Evolutionary conservation across 2,797 vertebrate genomes (phyloP).

Genomic region (Sphaeramia orbicularis): DNA sequence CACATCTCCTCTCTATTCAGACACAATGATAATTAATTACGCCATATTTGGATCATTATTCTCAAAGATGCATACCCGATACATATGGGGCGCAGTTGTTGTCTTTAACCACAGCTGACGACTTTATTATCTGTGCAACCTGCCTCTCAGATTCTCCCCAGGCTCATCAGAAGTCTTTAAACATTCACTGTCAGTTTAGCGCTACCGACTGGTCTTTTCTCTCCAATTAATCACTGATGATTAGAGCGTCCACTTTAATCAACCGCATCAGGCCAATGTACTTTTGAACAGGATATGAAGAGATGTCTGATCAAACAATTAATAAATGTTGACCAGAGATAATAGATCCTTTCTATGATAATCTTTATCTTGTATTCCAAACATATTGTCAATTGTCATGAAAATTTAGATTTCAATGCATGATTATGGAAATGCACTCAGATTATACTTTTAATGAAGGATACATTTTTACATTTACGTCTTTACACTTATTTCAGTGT

Average conservation of each 20-base stretch:
- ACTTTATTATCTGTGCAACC: conserved; percentile 71
- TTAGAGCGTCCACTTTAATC: conserved; percentile 48
- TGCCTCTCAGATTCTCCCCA: conserved; percentile 59
- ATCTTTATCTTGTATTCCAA: no score
- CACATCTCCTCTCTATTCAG: conserved; percentile 70
- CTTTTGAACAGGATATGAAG: conserved; percentile 18
- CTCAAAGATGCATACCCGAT: conserved; percentile 22
- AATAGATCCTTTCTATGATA: no score
- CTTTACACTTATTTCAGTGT: no score
- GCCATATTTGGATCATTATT: conserved; percentile 74
- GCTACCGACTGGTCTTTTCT: conserved; percentile 45
- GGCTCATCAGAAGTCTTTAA: conserved; percentile 62
- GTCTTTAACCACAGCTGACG: conserved; percentile 51
- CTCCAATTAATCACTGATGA: conserved; percentile 48
- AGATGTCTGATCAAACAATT: conserved; percentile 13
- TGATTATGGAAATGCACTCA: no score
- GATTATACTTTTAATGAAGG: no score
- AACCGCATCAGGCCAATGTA: conserved; percentile 16
- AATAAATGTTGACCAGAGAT: background rate
- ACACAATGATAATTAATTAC: conserved; percentile 79
- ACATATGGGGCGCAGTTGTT: conserved; percentile 25
- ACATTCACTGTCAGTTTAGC: conserved; percentile 51
- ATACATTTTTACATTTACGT: no score
- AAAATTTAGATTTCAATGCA: no score
- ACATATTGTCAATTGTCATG: no score